Evolutionary conservation across 2,888 invertebrate genomes (phyloP).

Genomic region (Gnatocerus cornutus): DNA sequence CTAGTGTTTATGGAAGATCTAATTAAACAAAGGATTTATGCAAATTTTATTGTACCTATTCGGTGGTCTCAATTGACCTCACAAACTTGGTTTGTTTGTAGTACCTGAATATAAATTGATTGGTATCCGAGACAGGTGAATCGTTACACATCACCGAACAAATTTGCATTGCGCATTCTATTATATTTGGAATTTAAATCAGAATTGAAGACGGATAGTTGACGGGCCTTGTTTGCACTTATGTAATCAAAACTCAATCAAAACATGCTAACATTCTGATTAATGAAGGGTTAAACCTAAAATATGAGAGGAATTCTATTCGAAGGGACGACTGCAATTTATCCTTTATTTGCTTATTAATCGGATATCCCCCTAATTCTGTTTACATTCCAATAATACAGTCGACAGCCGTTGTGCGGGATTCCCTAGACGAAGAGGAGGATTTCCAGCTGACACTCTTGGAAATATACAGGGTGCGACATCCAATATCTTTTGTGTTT

Average conservation of each 20-base stretch:
- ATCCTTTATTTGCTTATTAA: constrained; percentile 50
- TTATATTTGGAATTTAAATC: constrained; percentile 45
- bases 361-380: constrained; percentile 35
- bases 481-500: too few species aligned
- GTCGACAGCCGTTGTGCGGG: constrained; percentile 22
- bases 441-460: neutral
- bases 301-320: constrained; percentile 48
- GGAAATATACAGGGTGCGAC: too few species aligned
- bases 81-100: constrained; percentile 21
- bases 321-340: constrained; percentile 28
- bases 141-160: constrained; percentile 30
- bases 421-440: constrained; percentile 13
- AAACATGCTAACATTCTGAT: constrained; percentile 48
- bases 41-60: constrained; percentile 33
- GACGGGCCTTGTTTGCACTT: constrained; percentile 41
- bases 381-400: constrained; percentile 47
- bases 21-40: constrained; percentile 36
- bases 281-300: constrained; percentile 47
- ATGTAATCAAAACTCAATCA: constrained; percentile 50
- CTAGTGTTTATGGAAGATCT: constrained; percentile 26
- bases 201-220: constrained; percentile 43
- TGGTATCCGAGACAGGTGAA: constrained; percentile 38
- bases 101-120: constrained; percentile 40
- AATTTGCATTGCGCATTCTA: constrained; percentile 41
- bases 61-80: constrained; percentile 31